Conservation (phyloP, 1,140 invertebrate species). For the Pseudoatta argentina region DNA sequence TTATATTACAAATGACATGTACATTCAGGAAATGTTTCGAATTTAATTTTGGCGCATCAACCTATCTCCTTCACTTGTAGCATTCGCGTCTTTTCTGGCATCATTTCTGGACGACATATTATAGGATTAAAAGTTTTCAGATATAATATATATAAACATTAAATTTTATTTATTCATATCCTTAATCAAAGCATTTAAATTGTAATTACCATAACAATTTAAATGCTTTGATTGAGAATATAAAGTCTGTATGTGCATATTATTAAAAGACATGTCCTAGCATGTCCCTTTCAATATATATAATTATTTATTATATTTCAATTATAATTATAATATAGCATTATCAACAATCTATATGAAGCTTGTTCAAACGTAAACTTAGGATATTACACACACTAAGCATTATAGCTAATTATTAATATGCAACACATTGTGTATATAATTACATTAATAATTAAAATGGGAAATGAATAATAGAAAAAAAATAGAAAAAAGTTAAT, state of each 20-base stretch:
- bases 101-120: too few species aligned
- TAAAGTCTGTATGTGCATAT: too few species aligned
- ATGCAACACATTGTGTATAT: background rate
- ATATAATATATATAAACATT: too few species aligned
- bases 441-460: background rate
- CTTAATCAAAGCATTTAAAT: constrained; percentile 12
- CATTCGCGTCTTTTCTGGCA: too few species aligned
- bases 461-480: background rate
- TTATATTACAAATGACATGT: too few species aligned
- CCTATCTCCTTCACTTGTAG: too few species aligned
- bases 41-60: too few species aligned
- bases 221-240: too few species aligned
- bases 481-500: background rate
- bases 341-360: background rate
- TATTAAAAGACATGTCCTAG: too few species aligned
- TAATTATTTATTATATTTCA: constrained; percentile 35
- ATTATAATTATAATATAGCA: constrained; percentile 27
- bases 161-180: background rate
- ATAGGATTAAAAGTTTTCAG: too few species aligned
- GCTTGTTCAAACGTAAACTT: background rate
- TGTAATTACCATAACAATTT: constrained; percentile 13
- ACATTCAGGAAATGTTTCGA: too few species aligned
- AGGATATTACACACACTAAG: background rate
- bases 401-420: background rate
- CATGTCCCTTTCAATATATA: background rate